Evolutionary conservation across 2,888 invertebrate genomes (phyloP), one percentile per base, ranked within the genome.

Genomic region (Lithophane leautieri): DNA sequence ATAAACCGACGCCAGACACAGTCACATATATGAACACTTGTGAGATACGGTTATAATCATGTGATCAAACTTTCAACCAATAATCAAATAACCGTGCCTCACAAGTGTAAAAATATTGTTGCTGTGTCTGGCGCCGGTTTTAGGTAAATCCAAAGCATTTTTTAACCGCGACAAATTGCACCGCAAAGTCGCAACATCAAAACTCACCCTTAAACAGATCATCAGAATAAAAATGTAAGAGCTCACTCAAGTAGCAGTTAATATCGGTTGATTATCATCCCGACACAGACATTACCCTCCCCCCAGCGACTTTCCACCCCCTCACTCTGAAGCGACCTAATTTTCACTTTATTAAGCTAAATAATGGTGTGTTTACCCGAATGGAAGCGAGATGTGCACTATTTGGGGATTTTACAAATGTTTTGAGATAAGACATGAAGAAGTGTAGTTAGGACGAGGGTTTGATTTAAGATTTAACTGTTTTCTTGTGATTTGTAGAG

Each of bases 231-330:
- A 92, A 92, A 91, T 86, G 89, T 85, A 86, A 86, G 80, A 82
- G 79, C 86, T 83, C 83, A 83, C 85, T 83, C 86, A 81, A 86
- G 89, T 86, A 82, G 84, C 84, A 69, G 85, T 90, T 92, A 90
- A 93, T 92, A 92, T 91, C 90, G 88, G 90, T 83, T 91, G 90
- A 91, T 93, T 93, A 91, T 90, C 91, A 90, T 90, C 88, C 86
- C 88, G 72, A 77, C 79, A 75, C 88, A 79, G 82, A 80, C 84
- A 87, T 84, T 87, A 85, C 79, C 77, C 80, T 11, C 76, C 79
- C 71, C 52, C 60, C 73, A 60, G 25, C 47, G 47, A 3, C 44
- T 70, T 19, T 28, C n/a, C 28, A 12, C 73, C 78, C 71, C 73
- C 80, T 63, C 76, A 83, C 74, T 22, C 73, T 74, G 69, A 61